Evolutionary conservation across 2,888 invertebrate genomes (phyloP), one percentile per base, ranked within the genome.

Genomic region (Ophion ellenae): DNA sequence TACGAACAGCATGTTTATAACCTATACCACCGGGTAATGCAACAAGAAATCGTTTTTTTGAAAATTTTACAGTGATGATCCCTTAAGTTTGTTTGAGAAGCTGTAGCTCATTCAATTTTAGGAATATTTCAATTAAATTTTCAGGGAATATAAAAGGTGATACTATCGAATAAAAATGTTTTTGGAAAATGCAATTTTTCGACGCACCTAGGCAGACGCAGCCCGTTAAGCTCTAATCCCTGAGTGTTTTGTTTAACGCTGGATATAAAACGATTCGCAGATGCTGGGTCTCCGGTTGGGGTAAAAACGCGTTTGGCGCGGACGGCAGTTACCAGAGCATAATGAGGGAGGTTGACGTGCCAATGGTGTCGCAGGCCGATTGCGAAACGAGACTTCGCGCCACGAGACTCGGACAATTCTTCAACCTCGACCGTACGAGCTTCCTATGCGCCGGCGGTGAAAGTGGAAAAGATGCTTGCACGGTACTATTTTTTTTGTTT

Each of bases 261-360:
- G 5, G 0, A 36, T 36, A 40, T 1, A 40, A 40, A 40, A 9
- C 40, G 40, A 7, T 40, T 40, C 89, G 45, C 83, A 95, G 95
- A 86, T 96, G 96, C 90, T 95, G 95, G 94, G 97, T 97, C 0
- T 95, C 97, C n/a, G 98, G 98, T 14, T 98, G 98, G 98, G 98
- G 98, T 17, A 97, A 97, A 92, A 95, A 97, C 88, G 96, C 96
- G 88, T 98, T 97, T 86, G 95, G 95, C 1, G 63, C 93, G 3
- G 91, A 74, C 17, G 95, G 93, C 93, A 94, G 94, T 86, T 96
- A 95, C 90, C 96, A 97, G 92, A 95, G 96, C 87, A 96, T 97
- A 57, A 94, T 97, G 91, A 97, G 97, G 91, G 96, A 97, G 93
- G 97, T 97, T 0, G 97, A 97, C 84, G 96, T 98, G 0, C 96